Evolutionary conservation across 1,140 invertebrate species (phyloP).

Genomic region (Drosophila paulistorum): DNA sequence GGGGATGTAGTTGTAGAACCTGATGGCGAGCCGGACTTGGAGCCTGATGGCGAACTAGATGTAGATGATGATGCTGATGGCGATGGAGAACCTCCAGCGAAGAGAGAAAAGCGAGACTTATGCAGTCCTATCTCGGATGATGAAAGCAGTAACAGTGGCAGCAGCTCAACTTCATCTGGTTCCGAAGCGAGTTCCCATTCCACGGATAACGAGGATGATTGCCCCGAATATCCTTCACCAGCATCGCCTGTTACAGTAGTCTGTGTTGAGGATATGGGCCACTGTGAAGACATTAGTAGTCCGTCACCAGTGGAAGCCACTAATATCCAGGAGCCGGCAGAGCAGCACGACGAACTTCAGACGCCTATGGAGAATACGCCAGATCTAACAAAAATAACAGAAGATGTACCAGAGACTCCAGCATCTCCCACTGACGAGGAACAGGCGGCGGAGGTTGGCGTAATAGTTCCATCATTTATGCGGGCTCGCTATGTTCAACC

Average conservation of each 20-base stretch:
- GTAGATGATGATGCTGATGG: not conserved
- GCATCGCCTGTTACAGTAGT: slow-evolving; percentile 44
- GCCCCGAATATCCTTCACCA: slow-evolving; percentile 1
- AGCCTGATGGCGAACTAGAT: not conserved
- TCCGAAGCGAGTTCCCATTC: slow-evolving; percentile 21
- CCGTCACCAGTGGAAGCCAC: not conserved
- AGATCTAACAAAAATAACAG: not conserved
- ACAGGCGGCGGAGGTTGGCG: slow-evolving; percentile 29
- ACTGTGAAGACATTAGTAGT: slow-evolving; percentile 1
- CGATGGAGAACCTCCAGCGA: slow-evolving; percentile 19
- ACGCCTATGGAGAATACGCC: not conserved
- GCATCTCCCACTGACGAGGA: slow-evolving; percentile 60
- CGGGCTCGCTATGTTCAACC: slow-evolving; percentile 1
- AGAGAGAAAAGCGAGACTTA: slow-evolving; percentile 11
- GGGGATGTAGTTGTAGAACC: not conserved
- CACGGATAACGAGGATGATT: slow-evolving; percentile 2
- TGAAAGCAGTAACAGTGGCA: slow-evolving; percentile 34
- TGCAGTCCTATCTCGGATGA: slow-evolving; percentile 42
- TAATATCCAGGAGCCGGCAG: not conserved
- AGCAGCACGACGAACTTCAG: not conserved
- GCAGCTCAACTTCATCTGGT: not conserved
- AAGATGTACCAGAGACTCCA: slow-evolving; percentile 41
- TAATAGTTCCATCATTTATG: slow-evolving; percentile 23
- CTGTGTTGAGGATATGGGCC: slow-evolving; percentile 22
- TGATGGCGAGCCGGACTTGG: not conserved